Evolutionary conservation across 2,888 invertebrate genomes (phyloP).

Genomic region (Mayetiola destructor): DNA sequence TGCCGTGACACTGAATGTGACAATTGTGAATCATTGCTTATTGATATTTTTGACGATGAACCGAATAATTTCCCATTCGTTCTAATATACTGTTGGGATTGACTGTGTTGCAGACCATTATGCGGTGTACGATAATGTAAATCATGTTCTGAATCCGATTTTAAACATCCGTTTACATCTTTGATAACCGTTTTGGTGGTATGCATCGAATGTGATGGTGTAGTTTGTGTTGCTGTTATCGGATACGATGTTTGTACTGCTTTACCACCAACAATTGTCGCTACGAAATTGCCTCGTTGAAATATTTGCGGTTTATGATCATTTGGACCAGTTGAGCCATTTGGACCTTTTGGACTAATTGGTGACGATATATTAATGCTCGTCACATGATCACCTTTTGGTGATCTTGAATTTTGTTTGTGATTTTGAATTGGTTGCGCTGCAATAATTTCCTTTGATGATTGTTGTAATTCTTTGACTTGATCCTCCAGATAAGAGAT

Average conservation of each 20-base stretch:
- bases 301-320: conserved; percentile 50
- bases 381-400: conserved; percentile 41
- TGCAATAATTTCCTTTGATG: conserved; percentile 24
- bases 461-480: conserved; percentile 46
- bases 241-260: conserved; percentile 25
- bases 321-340: too few species aligned
- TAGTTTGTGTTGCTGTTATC: neutral
- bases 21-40: conserved; percentile 28
- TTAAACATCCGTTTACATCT: conserved; percentile 24
- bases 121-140: conserved; percentile 12
- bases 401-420: neutral
- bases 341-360: conserved; percentile 35
- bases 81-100: neutral
- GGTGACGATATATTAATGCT: conserved; percentile 55
- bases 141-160: conserved; percentile 22
- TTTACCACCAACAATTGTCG: conserved; percentile 48
- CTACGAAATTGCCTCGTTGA: conserved; percentile 68
- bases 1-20: conserved; percentile 24
- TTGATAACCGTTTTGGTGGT: conserved; percentile 13
- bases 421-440: neutral
- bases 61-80: conserved; percentile 22
- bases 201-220: neutral
- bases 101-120: neutral
- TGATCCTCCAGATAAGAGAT: conserved; percentile 84
- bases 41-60: conserved; percentile 34